Conservation (phyloP, 2,797 vertebrate species). For the Toxotes lorentzi region DNA sequence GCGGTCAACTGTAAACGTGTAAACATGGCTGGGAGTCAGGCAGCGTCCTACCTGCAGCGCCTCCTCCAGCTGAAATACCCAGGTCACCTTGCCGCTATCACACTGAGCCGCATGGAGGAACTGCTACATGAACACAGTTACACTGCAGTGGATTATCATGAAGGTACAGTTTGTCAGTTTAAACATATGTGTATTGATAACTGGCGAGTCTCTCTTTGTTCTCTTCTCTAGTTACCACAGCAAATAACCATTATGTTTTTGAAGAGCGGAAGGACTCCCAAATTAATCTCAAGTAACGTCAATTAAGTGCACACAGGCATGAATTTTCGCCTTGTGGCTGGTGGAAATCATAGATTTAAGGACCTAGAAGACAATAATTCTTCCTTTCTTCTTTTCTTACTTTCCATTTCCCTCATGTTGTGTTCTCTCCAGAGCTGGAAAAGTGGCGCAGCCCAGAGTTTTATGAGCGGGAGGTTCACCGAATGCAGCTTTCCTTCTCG, state of each 20-base stretch:
- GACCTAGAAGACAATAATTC: not conserved
- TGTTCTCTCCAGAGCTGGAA: slow-evolving; percentile 87
- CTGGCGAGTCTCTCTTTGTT: too few species aligned
- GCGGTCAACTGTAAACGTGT: slow-evolving; percentile 94
- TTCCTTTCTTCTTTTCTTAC: too few species aligned
- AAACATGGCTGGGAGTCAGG: slow-evolving; percentile 95
- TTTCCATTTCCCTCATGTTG: not conserved
- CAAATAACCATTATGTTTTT: not conserved
- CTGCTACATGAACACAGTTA: slow-evolving; percentile 96
- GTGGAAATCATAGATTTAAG: not conserved
- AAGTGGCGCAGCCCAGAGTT: slow-evolving; percentile 94
- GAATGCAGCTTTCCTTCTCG: slow-evolving; percentile 96
- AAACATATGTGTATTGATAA: not conserved
- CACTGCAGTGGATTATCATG: slow-evolving; percentile 90
- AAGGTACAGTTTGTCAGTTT: slow-evolving; percentile 77
- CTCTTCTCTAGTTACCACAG: not conserved
- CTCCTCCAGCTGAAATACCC: slow-evolving; percentile 98
- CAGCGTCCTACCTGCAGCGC: slow-evolving; percentile 93
- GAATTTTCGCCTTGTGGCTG: not conserved
- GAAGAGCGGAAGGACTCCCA: not conserved
- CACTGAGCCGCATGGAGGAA: slow-evolving; percentile 97
- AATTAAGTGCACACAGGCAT: not conserved
- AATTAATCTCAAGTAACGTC: not conserved
- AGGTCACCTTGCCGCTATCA: slow-evolving; percentile 91
- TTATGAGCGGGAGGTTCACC: slow-evolving; percentile 94